These are phyloP conservation scores for Gymnopithys bicolor DNA, from an alignment of 2,797 vertebrate genomes.

Conservation along the genomic window DNA sequence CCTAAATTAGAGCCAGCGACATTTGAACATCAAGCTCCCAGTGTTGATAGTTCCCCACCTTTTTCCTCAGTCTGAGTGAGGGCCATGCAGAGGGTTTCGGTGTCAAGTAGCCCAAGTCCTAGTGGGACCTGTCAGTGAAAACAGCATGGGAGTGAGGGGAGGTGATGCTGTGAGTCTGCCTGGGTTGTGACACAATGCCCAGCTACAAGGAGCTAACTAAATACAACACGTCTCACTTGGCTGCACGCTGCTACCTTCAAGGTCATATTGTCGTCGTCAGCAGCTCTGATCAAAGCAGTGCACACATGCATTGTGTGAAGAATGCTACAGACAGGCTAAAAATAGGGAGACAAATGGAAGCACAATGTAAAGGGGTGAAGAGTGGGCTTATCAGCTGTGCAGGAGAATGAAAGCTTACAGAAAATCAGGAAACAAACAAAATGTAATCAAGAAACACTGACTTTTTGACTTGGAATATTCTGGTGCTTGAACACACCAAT, in stretches of 20 bases:
- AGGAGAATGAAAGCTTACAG: not conserved
- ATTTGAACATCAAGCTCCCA: not conserved
- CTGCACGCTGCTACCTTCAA: not conserved
- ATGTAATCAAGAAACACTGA: not conserved
- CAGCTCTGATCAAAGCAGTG: not conserved
- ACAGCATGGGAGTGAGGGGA: not conserved
- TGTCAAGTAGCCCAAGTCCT: not conserved
- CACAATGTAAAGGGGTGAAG: not conserved
- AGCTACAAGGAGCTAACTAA: not conserved
- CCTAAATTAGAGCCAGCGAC: not conserved
- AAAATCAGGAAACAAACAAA: not conserved
- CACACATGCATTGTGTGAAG: not conserved
- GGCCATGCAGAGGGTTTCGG: not conserved
- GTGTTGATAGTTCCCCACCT: not conserved
- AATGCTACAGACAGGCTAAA: constrained; percentile 7
- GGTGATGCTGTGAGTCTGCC: not conserved
- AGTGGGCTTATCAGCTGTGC: not conserved
- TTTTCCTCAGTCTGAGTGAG: not conserved
- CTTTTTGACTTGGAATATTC: not conserved
- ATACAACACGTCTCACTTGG: not conserved
- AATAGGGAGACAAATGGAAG: constrained; percentile 15
- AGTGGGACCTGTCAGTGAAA: not conserved
- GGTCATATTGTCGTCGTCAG: fast-evolving
- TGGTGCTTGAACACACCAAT: not conserved
- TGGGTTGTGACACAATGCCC: fast-evolving